Evolutionary conservation across 64 coral and sea anemone genomes (phyloP), one percentile per base, ranked within the genome.

Genomic region (Montipora cactus): DNA sequence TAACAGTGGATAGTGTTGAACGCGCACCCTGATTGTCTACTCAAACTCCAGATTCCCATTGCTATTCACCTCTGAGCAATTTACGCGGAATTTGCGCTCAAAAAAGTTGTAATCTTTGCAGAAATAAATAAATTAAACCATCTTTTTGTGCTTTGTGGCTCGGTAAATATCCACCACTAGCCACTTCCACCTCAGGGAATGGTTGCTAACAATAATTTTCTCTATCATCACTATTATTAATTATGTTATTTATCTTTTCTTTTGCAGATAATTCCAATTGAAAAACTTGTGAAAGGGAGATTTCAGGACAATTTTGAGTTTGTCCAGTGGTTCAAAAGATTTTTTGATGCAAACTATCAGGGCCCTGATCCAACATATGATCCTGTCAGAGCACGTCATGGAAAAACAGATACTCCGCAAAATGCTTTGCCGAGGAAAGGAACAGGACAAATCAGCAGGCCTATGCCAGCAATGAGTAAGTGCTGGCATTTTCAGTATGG

Each of bases 221-320:
- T 37, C 37, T 37, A 2, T 37, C 37, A 64, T 57, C 53, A 57
- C 0, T 8, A 57, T 57, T 57, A 57, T 76, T 11, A 14, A 76
- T 4, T 76, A 10, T 76, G 37, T 67, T 21, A 12, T n/a, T 21
- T 1, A 20, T 50, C 23, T 55, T 28, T 37, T 62, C 52, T 87
- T 88, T 15, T 81, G 16, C 50, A 99, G 98, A 50, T 79, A 68
- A 81, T 99, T 50, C 98, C 98, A 47, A 74, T 99, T 53, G 98
- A 99, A 64, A 99, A 95, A 48, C 92, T 99, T 58, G 92, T 99
- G 22, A 99, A 99, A 93, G 98, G 98, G 75, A 96, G 88, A 78
- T 99, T 99, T 80, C 98, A 99, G 78, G 98, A 99, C 75, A 99
- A 99, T 53, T 99, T 99, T 94, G 98, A 99, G 89, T 99, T 99